Base-by-base conservation (phyloP, 2,888 invertebrate species). In the Tanaodytes sp. region DNA sequence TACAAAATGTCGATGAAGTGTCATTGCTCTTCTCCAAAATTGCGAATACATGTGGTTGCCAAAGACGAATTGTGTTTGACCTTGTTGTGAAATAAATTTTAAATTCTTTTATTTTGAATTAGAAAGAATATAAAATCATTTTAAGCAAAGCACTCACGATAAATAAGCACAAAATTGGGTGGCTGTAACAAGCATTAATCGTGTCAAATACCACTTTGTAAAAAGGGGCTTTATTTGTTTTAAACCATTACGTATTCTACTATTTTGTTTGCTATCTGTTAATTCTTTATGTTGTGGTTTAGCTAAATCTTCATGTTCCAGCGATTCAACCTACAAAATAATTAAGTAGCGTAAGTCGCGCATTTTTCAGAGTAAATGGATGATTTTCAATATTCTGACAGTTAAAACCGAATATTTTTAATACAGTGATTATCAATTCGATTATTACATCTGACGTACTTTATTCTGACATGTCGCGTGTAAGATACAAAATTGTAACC, bases 1-100 rank as follows among this genome's bases (percentile, higher is more conserved):
- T 68, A 43, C 83, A 84, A 43, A 84, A 80, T 0, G 80, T 80
- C 1, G 75, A 73, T 37, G 74, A 20, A 31, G 80, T 15, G 19
- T 51, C 2, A 43, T 58, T 42, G 8, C 49, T 20, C 0, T 58
- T 71, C 9, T 74, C 54, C 27, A 82, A 19, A 9, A 79, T 91
- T 54, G 92, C 90, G 73, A 95, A 94, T 14, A 96, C 87, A 80
- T 95, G 94, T 0, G 95, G 95, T 74, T 95, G 88, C 95, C 95
- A 96, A 27, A 95, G 87, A 12, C 94, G 91, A 33, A 95, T 86
- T 0, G 94, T 93, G 79, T 95, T 95, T 73, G 92, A 86, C 19
- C 92, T 92, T 23, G 23, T 5, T 4, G 23, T 23, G 8, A 23
- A 23, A 23, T 23, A 4, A 23, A 23, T 23, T 23, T 23, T 23